Percentiles rank a stretch among this genome's conserved stretches.
These are phyloP conservation scores for Arctocebus calabarensis DNA, from an alignment of 2,797 vertebrate genomes.

Conservation along the genomic window DNA sequence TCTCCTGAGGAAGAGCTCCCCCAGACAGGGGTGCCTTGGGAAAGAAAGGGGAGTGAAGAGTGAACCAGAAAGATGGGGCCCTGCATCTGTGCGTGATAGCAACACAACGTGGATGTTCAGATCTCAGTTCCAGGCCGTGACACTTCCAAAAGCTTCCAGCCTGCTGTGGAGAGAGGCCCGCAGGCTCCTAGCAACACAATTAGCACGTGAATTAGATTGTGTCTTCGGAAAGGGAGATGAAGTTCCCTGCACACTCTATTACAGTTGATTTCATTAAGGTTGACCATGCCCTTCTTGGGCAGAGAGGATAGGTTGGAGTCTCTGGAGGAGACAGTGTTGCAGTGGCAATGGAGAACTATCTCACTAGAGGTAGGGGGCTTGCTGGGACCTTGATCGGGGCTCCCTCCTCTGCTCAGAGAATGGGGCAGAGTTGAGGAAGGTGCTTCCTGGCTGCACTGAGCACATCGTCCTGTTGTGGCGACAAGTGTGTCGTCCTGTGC, in stretches of 20 bases:
- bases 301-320: not conserved
- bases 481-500: fast-evolving
- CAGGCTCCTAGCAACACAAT: constrained; percentile 33
- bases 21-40: not conserved
- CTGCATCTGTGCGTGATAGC: not conserved
- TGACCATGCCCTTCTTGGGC: not conserved
- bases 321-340: not conserved
- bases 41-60: not conserved
- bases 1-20: not conserved
- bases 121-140: constrained; percentile 15
- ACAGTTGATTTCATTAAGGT: not conserved
- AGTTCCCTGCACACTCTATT: not conserved
- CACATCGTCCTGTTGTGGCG: not conserved
- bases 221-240: constrained; percentile 22
- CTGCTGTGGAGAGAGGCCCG: not conserved
- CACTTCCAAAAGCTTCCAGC: constrained; percentile 11
- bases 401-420: not conserved
- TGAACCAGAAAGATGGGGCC: not conserved
- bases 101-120: not conserved
- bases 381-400: not conserved
- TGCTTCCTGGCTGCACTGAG: not conserved
- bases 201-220: constrained; percentile 11
- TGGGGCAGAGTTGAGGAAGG: not conserved
- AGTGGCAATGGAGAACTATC: not conserved
- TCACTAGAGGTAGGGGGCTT: not conserved